A percentile compares a stretch with the other conserved stretches of the same genome.
Evolutionary conservation across 30 jellyfish, hydroid and myxozoan genomes (phyloP).

Genomic region (Pelagia noctiluca): DNA sequence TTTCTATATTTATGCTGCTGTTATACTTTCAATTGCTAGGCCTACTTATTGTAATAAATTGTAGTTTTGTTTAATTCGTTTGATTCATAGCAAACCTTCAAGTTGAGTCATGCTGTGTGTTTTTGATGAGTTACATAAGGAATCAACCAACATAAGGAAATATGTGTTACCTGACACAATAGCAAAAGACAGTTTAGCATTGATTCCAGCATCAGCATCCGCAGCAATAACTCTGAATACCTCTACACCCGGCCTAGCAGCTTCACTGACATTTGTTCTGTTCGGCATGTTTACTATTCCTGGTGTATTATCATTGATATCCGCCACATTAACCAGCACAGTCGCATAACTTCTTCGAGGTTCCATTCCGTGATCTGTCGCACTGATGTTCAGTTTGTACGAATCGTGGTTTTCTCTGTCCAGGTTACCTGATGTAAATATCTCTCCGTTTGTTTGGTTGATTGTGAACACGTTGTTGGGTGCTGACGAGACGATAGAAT

Average conservation of each 20-base stretch:
- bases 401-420: constrained; percentile 56
- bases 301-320: constrained; percentile 78
- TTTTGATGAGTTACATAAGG: no score
- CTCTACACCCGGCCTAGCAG: constrained; percentile 39
- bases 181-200: constrained; percentile 51
- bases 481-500: constrained; percentile 41
- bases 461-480: constrained; percentile 46
- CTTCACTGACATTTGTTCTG: constrained; percentile 62
- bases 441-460: constrained; percentile 53
- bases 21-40: no score
- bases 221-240: constrained; percentile 46
- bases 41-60: no score
- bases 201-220: constrained; percentile 75
- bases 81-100: no score
- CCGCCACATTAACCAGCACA: constrained; percentile 58
- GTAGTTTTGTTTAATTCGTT: no score
- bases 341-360: constrained; percentile 3
- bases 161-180: constrained; percentile 44
- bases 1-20: no score
- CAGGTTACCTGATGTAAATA: constrained; percentile 43
- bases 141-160: background rate
- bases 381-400: constrained; percentile 62
- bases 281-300: constrained; percentile 54
- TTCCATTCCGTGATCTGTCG: constrained; percentile 56
- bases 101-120: no score